Conservation (phyloP, 2,888 invertebrate species). For the Steinernema carpocapsae region DNA sequence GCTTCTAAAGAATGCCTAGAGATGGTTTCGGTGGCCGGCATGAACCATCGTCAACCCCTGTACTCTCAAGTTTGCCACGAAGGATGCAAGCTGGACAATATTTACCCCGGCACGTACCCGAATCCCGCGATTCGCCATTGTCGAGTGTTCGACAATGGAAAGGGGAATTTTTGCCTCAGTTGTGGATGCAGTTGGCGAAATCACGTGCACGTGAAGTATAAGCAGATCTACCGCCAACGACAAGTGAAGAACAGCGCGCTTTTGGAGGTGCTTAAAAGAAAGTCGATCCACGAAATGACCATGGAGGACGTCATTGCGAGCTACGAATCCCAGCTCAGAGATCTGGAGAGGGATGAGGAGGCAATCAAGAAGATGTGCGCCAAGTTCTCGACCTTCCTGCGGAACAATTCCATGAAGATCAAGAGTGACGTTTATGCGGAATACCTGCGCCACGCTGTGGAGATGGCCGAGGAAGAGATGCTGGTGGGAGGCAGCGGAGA, state of each 20-base stretch:
- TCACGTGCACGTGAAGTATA: constrained; percentile 43
- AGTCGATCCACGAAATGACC: neutral
- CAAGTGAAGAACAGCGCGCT: neutral
- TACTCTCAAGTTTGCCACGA: constrained; percentile 43
- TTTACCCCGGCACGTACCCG: constrained; percentile 35
- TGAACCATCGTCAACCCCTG: neutral
- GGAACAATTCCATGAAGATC: constrained; percentile 39
- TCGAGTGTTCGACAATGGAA: constrained; percentile 38
- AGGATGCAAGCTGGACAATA: constrained; percentile 38
- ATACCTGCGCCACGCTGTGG: constrained; percentile 10
- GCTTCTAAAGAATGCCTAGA: constrained; percentile 37
- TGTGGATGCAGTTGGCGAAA: constrained; percentile 40
- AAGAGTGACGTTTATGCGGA: constrained; percentile 41
- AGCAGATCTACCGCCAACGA: constrained; percentile 16
- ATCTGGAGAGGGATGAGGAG: constrained; percentile 34
- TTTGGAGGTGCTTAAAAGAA: neutral
- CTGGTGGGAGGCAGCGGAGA: neutral
- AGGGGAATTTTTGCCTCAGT: constrained; percentile 14
- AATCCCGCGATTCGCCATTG: constrained; percentile 42
- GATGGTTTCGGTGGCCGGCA: neutral
- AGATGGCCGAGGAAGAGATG: neutral
- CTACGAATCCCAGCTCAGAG: neutral
- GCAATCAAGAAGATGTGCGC: constrained; percentile 28
- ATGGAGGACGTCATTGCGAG: neutral
- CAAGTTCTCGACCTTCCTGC: constrained; percentile 37